These are phyloP conservation scores for Elmis aenea DNA, from an alignment of 2,888 invertebrate genomes.

Conservation along the genomic window DNA sequence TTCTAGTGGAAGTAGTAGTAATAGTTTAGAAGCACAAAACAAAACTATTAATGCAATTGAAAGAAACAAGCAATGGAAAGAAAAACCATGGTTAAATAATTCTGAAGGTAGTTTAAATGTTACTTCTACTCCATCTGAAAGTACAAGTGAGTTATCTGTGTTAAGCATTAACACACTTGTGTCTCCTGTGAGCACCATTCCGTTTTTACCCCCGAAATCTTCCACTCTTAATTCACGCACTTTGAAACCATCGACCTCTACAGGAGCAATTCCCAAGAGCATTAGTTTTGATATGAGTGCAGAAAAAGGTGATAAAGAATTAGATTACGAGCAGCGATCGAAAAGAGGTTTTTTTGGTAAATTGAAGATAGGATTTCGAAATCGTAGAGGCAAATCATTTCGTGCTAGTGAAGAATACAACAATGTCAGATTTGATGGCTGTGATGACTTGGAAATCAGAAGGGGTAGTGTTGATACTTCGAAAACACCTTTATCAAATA, in stretches of 20 bases:
- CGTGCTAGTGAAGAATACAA: slow-evolving; percentile 43
- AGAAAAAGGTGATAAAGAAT: slow-evolving; percentile 66
- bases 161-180: slow-evolving; percentile 32
- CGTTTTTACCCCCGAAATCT: slow-evolving; percentile 12
- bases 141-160: slow-evolving; percentile 38
- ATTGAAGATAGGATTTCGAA: slow-evolving; percentile 64
- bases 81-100: slow-evolving; percentile 40
- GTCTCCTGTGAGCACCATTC: slow-evolving; percentile 19
- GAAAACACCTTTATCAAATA: too few species aligned
- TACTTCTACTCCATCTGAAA: slow-evolving; percentile 40
- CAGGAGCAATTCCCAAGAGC: slow-evolving; percentile 86
- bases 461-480: too few species aligned
- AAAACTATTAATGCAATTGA: slow-evolving; percentile 27
- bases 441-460: too few species aligned
- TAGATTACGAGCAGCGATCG: slow-evolving; percentile 53
- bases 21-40: slow-evolving; percentile 44
- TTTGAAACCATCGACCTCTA: slow-evolving; percentile 54
- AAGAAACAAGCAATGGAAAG: slow-evolving; percentile 37
- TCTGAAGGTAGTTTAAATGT: slow-evolving; percentile 41
- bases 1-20: slow-evolving; percentile 49
- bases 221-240: slow-evolving; percentile 23
- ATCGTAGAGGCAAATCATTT: slow-evolving; percentile 54
- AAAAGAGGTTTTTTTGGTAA: slow-evolving; percentile 65
- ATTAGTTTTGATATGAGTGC: slow-evolving; percentile 89
- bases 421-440: slow-evolving; percentile 35